These are phyloP conservation scores for Ramphastos sulfuratus DNA, from an alignment of 2,113 vertebrate species.

Conservation along the genomic window DNA sequence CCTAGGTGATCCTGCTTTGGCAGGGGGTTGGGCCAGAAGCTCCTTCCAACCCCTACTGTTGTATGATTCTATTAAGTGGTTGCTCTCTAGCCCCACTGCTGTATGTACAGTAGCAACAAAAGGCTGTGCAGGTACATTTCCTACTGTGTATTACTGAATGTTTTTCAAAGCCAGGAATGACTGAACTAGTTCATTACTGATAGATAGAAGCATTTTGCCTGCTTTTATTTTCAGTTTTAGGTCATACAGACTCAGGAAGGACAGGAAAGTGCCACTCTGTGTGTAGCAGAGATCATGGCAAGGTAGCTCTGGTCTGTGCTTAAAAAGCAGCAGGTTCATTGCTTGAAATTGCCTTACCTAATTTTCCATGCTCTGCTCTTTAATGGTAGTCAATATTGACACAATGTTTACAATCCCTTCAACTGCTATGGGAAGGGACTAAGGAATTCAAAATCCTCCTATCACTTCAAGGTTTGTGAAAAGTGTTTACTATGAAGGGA, in stretches of 20 bases:
- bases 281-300: neutral
- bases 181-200: neutral
- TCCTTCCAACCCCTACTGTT: too few relatives aligned
- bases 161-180: too few relatives aligned
- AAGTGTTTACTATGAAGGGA: neutral
- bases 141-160: too few relatives aligned
- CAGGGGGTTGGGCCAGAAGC: too few relatives aligned
- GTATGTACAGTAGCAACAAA: too few relatives aligned
- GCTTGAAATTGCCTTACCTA: neutral
- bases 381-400: neutral
- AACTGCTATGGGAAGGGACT: neutral
- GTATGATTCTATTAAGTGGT: too few relatives aligned
- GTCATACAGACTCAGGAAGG: neutral
- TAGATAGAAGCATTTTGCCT: neutral
- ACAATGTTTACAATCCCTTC: neutral
- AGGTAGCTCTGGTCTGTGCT: neutral
- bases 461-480: neutral
- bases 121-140: too few relatives aligned
- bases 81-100: too few relatives aligned
- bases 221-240: neutral
- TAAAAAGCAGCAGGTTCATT: neutral
- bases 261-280: neutral
- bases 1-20: too few relatives aligned
- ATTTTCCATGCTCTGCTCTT: neutral
- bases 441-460: neutral